Evolutionary conservation across 1,140 invertebrate species (phyloP).

Genomic region (silkworm (Bombyx mori)): DNA sequence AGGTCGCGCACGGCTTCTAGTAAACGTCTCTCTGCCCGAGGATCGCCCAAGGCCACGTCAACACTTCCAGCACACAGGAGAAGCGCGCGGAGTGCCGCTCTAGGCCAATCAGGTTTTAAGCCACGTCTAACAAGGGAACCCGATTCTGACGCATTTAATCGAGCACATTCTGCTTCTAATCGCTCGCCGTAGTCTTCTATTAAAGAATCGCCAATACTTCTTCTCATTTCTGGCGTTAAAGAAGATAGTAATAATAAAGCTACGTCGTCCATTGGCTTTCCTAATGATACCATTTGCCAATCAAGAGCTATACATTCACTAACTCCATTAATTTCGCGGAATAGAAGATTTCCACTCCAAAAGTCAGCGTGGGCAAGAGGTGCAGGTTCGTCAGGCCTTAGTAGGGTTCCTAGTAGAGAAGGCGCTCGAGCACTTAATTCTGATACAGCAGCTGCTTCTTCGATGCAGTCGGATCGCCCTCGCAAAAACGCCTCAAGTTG

Average conservation of each 20-base stretch:
- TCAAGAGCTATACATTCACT: conserved; percentile 79
- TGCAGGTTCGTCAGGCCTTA: conserved; percentile 79
- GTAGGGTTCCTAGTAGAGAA: conserved; percentile 70
- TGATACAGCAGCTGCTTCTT: conserved; percentile 54
- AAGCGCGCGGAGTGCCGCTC: conserved; percentile 80
- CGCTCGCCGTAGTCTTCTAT: conserved; percentile 80
- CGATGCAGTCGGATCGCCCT: conserved; percentile 71
- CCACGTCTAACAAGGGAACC: conserved; percentile 71
- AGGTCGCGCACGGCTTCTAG: conserved; percentile 64
- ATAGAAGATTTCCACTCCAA: conserved; percentile 86
- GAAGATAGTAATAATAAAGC: conserved; percentile 85
- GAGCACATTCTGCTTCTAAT: conserved; percentile 71
- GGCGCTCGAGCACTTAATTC: conserved; percentile 51
- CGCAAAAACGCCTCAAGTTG: conserved; percentile 80
- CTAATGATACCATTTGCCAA: conserved; percentile 89
- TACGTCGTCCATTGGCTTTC: conserved; percentile 78
- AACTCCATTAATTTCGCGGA: conserved; percentile 70
- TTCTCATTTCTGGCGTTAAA: conserved; percentile 78
- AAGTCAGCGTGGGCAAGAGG: conserved; percentile 85
- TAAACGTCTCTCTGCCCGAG: conserved; percentile 71
- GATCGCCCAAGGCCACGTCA: conserved; percentile 81
- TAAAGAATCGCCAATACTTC: conserved; percentile 73
- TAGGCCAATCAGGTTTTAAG: conserved; percentile 77
- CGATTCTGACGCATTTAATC: conserved; percentile 74
- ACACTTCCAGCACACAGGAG: conserved; percentile 85